Evolutionary conservation across 2,113 vertebrate species (phyloP).

Genomic region (Leucoraja erinaceus): DNA sequence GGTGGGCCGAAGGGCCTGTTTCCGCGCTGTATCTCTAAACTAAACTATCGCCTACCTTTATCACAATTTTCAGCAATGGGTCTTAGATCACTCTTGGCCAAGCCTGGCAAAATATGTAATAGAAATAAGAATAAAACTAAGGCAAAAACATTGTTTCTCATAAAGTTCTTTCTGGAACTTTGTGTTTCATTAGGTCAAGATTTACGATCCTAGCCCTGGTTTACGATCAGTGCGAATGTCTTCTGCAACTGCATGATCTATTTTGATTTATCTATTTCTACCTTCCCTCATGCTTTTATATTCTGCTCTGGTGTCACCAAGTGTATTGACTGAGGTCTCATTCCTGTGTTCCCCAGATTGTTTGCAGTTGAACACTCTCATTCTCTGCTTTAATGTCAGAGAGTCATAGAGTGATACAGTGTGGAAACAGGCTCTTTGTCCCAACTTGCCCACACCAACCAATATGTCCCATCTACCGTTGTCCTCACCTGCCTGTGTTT

Average conservation of each 20-base stretch:
- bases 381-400: background rate
- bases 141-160: background rate
- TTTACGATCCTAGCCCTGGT: conserved; percentile 5
- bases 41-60: too few species aligned
- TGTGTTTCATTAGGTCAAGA: background rate
- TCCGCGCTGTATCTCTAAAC: too few species aligned
- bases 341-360: background rate
- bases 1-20: too few species aligned
- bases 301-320: background rate
- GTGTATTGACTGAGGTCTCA: background rate
- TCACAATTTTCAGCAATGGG: too few species aligned
- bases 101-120: background rate
- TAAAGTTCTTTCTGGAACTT: background rate
- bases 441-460: too few species aligned
- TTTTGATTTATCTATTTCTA: background rate
- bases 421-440: too few species aligned
- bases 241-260: background rate
- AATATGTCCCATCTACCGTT: too few species aligned
- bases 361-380: background rate
- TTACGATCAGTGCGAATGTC: background rate
- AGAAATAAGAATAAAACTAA: background rate
- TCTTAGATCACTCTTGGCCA: background rate
- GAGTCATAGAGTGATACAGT: too few species aligned
- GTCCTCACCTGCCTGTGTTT: too few species aligned
- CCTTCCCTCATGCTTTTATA: background rate